Evolutionary conservation across 1,140 invertebrate species (phyloP), one percentile per base, ranked within the genome.

Genomic region (Berghia stephanieae): DNA sequence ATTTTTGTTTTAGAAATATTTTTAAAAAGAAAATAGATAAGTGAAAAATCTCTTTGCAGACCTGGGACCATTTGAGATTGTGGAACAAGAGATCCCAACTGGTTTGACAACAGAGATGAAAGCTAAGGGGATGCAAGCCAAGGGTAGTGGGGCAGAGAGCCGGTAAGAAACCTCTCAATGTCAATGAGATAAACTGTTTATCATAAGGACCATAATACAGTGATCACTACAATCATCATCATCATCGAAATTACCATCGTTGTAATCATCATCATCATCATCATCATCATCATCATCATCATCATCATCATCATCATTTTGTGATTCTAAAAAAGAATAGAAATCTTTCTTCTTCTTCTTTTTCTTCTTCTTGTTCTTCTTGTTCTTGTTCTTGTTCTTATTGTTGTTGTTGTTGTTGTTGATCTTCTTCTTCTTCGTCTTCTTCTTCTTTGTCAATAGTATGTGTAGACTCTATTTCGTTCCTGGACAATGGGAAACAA

Each of bases 91-190:
- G 78, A 81, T 85, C 36, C 83, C 84, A 36, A 81, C 80, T 79
- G 86, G 86, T 42, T 79, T 88, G 1, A 86, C 85, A 38, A 87
- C 85, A 69, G 85, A 87, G 44, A 82, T 85, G 49, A 86, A 88
- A 34, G 83, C 85, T 40, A 88, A 86, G 71, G 86, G 86, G 84
- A 79, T 81, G 16, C 81, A 84, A 66, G 67, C 74, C 21, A 86
- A 85, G 75, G 55, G 77, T 78, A 60, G 6, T n/a, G 77, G 42
- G n/a, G 38, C 21, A 13, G 18, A 36, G n/a, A 24, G 6, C 66
- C 46, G 36, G 60, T 68, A 16, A 66, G 4, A 44, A 63, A 18
- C 13, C 27, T 18, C 21, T 70, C 0, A n/a, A 24, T 36, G 63
- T 34, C 8, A 38, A 0, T 44, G 10, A n/a, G n/a, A 16, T 55